Evolutionary conservation across 2,888 invertebrate genomes (phyloP), one percentile per base, ranked within the genome.

Genomic region (Odontocolon sp.): DNA sequence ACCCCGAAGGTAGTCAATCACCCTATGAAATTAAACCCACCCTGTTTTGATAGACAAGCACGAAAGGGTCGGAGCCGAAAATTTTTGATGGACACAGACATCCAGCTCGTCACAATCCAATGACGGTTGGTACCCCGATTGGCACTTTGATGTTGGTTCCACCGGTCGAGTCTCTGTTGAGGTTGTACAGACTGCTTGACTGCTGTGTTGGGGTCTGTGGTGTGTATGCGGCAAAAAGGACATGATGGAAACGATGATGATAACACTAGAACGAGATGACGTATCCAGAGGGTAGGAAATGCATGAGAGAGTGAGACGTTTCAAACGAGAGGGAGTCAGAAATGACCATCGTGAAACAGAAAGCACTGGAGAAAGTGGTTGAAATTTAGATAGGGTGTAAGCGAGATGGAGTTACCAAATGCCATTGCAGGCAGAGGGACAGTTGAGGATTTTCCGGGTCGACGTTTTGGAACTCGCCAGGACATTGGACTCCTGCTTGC

Each of bases 231-330:
- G 52, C 81, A 71, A 80, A 72, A 80, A 79, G 80, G 80, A 81
- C 77, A 80, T 80, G 80, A 74, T 71, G 77, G 82, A 74, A 82
- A 83, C 83, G 80, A 86, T 84, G 84, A 83, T 81, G 83, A 82
- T 83, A 81, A 82, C 83, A 83, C 80, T 9, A n/a, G 68, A 3
- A 72, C 71, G 72, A 72, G 57, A 63, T 71, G 72, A 77, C 68
- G 47, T 40, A 61, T 11, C 26, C 47, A 16, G 26, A 28, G 28
- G 52, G 28, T 52, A 14, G 28, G 31, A 75, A 79, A 77, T 80
- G 78, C 73, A 79, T 78, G 80, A 82, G 81, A 57, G 78, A 70
- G 75, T 63, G 78, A 77, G 76, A 72, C 63, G 56, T 57, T 31
- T 63, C 36, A 66, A 72, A 28, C n/a, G n/a, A 66, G 40, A 61